These are phyloP conservation scores for Nibea coibor DNA, from an alignment of 2,113 vertebrate genomes.

Conservation along the genomic window DNA sequence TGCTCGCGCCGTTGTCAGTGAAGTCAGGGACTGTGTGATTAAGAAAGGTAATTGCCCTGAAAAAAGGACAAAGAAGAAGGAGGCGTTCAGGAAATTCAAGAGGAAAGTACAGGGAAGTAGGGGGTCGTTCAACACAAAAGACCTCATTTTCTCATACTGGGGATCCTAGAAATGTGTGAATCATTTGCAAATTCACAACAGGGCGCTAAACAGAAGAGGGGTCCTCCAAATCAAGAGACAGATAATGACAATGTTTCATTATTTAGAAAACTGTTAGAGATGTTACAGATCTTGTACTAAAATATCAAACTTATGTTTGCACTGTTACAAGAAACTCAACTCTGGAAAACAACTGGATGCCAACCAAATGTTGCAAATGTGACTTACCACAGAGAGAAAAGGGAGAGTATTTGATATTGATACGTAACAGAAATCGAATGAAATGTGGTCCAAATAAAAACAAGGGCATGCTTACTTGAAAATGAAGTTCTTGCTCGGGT, in stretches of 20 bases:
- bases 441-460: background rate
- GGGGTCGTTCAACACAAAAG: background rate
- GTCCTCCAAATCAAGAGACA: background rate
- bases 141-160: background rate
- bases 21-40: slow-evolving; percentile 95
- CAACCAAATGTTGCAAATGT: background rate
- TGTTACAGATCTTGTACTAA: background rate
- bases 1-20: slow-evolving; percentile 95
- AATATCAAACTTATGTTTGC: background rate
- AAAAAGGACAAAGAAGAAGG: slow-evolving; percentile 18
- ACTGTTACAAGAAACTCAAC: background rate
- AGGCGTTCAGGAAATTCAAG: background rate
- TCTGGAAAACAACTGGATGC: too few species aligned
- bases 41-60: slow-evolving; percentile 91
- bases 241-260: background rate
- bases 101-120: background rate
- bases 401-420: background rate
- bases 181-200: background rate
- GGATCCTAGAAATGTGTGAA: background rate
- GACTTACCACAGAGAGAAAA: background rate
- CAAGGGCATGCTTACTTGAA: slow-evolving; percentile 86
- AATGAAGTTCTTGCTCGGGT: slow-evolving; percentile 96
- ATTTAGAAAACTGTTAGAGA: background rate
- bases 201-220: background rate
- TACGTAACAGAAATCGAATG: background rate